These are phyloP conservation scores for Drosophila percnosoma DNA, from an alignment of 2,888 invertebrate species.

Conservation along the genomic window DNA sequence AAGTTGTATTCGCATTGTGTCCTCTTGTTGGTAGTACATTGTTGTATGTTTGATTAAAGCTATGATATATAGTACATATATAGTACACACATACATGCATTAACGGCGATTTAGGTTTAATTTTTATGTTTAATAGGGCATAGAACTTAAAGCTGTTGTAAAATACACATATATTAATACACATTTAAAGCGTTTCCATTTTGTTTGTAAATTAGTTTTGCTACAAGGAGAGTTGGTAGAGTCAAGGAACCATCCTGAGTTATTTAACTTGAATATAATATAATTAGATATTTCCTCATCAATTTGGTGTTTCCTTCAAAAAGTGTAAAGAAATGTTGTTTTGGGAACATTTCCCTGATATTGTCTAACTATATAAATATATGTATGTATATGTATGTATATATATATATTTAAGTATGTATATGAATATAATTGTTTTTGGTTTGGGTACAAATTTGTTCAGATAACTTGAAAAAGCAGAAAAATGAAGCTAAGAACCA, in stretches of 20 bases:
- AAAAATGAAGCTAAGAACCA: not conserved
- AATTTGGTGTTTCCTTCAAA: conserved; percentile 68
- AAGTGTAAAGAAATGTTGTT: conserved; percentile 55
- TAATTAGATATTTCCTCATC: conserved; percentile 35
- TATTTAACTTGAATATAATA: conserved; percentile 33
- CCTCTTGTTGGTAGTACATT: conserved; percentile 7
- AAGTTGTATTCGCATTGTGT: conserved; percentile 42
- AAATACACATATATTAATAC: conserved; percentile 28
- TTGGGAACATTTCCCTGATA: conserved; percentile 78
- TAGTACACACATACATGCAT: conserved; percentile 17
- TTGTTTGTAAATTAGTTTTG: conserved; percentile 24
- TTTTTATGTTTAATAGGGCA: conserved; percentile 14
- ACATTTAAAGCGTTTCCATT: conserved; percentile 59
- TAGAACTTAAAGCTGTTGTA: conserved; percentile 39
- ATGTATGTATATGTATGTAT: conserved; percentile 36
- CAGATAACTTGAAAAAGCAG: not conserved
- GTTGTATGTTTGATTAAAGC: conserved; percentile 39
- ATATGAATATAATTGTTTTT: conserved; percentile 22
- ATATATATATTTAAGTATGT: conserved; percentile 37
- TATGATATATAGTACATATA: conserved; percentile 39
- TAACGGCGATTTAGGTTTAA: conserved; percentile 12
- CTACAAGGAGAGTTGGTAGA: conserved; percentile 23
- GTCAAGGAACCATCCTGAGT: conserved; percentile 55
- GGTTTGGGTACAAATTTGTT: conserved; percentile 2
- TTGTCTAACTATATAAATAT: conserved; percentile 81